Evolutionary conservation across 2,888 invertebrate species (phyloP).

Genomic region (Scaeva pyrastri): DNA sequence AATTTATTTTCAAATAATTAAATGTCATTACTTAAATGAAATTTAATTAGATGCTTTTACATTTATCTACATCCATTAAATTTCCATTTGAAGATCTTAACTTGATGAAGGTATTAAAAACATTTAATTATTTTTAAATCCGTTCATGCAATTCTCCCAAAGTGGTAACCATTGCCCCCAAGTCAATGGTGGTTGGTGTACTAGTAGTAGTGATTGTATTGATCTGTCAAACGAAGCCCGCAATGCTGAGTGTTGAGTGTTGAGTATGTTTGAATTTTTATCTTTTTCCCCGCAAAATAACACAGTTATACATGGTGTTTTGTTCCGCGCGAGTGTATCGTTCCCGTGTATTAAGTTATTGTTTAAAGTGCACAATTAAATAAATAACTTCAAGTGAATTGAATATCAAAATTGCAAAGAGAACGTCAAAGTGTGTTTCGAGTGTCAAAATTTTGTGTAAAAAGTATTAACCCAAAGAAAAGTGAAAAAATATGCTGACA

Average conservation of each 20-base stretch:
- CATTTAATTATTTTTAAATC: no score
- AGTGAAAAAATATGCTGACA: conserved; percentile 32
- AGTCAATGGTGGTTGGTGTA: conserved; percentile 4
- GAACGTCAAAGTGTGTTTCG: conserved; percentile 4
- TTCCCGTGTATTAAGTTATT: neutral
- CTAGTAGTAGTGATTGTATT: conserved; percentile 61
- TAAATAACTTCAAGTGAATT: neutral
- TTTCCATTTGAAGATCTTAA: no score
- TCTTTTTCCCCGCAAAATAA: conserved; percentile 40
- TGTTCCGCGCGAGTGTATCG: conserved; percentile 31
- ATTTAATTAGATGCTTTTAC: no score
- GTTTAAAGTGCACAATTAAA: conserved; percentile 29
- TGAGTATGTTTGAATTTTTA: conserved; percentile 43
- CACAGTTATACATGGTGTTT: conserved; percentile 55
- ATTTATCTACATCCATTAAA: no score
- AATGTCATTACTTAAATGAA: no score
- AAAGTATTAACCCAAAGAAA: conserved; percentile 5
- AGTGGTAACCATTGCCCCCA: neutral
- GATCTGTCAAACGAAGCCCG: conserved; percentile 72
- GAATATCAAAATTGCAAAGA: neutral
- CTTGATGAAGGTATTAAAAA: no score
- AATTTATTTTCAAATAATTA: no score
- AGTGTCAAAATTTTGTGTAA: neutral
- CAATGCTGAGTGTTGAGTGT: conserved; percentile 53
- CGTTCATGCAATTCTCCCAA: no score